Percentiles rank a stretch among this genome's conserved stretches.
Conservation (phyloP, 2,888 invertebrate genomes). For the Megalurothrips usitatus region DNA sequence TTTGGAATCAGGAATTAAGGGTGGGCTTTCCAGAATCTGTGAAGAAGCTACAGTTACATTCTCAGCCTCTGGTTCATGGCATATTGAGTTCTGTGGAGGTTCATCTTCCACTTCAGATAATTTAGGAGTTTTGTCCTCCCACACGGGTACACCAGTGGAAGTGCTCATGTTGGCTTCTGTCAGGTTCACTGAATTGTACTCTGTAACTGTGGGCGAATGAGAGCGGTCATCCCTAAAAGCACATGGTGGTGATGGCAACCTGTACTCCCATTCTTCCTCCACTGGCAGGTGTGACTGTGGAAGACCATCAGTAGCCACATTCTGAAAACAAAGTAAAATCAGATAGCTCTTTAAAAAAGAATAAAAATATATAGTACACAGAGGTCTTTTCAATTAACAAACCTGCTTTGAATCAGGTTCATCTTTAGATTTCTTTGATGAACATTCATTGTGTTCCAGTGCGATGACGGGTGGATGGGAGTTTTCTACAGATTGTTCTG, state of each 20-base stretch:
- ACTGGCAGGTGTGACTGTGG: neutral
- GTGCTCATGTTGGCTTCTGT: neutral
- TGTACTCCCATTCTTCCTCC: constrained; percentile 51
- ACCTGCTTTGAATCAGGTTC: neutral
- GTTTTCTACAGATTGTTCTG: neutral
- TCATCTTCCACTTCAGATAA: constrained; percentile 33
- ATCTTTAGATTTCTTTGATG: neutral
- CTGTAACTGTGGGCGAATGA: constrained; percentile 39
- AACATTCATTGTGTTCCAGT: neutral
- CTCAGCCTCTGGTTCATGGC: neutral
- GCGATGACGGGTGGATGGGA: neutral
- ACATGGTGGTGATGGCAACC: constrained; percentile 57
- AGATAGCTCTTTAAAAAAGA: neutral
- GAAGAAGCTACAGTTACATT: neutral
- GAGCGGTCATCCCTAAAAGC: constrained; percentile 49
- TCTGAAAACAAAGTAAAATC: neutral
- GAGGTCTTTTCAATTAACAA: neutral
- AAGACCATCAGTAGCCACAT: neutral
- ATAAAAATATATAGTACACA: neutral
- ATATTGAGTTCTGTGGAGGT: no score
- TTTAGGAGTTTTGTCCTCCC: constrained; percentile 32
- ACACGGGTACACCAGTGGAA: constrained; percentile 29
- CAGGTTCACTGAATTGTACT: constrained; percentile 39
- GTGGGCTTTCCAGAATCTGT: neutral
- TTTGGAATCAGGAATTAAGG: neutral